phyloP scores from a whole-genome alignment of 1,140 invertebrate genomes.

The Drosophila kanapiae region DNA sequence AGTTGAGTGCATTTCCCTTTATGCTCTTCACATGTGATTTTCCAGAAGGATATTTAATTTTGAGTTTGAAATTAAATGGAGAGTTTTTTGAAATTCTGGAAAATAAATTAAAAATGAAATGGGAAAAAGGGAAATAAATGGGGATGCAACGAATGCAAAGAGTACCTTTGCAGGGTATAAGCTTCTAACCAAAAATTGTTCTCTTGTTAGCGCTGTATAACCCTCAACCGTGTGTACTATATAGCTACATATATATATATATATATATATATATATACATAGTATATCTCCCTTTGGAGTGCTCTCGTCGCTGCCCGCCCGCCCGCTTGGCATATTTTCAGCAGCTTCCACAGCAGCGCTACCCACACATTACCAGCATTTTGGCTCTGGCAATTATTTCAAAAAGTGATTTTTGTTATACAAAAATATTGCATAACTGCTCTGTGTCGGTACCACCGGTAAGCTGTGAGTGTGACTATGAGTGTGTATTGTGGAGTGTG shows the following conservation, averaged over 20 bases:
- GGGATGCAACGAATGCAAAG: background rate
- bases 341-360: constrained; percentile 22
- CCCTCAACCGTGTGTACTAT: background rate
- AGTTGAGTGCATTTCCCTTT: constrained; percentile 2
- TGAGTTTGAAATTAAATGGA: background rate
- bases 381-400: constrained; percentile 57
- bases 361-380: constrained; percentile 37
- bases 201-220: background rate
- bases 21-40: background rate
- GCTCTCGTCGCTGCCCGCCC: background rate
- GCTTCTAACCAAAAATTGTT: constrained; percentile 7
- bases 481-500: constrained; percentile 21
- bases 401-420: constrained; percentile 53
- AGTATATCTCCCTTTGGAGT: constrained; percentile 9
- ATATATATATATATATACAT: background rate
- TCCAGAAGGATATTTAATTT: background rate
- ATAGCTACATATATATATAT: background rate
- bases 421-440: constrained; percentile 57
- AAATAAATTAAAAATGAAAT: background rate
- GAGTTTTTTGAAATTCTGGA: background rate
- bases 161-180: constrained; percentile 15
- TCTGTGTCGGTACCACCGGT: constrained; percentile 9
- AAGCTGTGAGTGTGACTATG: background rate
- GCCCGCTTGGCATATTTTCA: constrained; percentile 40
- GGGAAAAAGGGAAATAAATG: background rate